phyloP scores from a whole-genome alignment of 2,113 vertebrate species.

The Thermophis baileyi region DNA sequence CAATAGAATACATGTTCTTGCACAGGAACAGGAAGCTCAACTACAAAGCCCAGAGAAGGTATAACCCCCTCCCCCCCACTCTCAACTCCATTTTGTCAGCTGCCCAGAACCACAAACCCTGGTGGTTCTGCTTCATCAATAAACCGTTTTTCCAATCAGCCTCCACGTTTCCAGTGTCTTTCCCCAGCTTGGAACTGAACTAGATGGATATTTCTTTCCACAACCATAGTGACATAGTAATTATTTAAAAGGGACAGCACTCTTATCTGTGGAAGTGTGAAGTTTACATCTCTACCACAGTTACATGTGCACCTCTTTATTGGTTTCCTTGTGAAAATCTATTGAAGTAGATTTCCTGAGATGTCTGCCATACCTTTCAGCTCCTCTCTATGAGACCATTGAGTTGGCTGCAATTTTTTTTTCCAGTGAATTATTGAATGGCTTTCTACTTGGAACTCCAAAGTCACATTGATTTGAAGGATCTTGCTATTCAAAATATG shows the following conservation, averaged over 20 bases:
- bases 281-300: not conserved
- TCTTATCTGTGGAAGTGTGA: not conserved
- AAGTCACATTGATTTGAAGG: not conserved
- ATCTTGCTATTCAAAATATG: not conserved
- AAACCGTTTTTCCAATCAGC: too few relatives aligned
- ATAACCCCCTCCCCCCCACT: too few relatives aligned
- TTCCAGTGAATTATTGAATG: not conserved
- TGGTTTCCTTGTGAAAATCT: not conserved
- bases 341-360: not conserved
- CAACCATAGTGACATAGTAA: not conserved
- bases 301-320: not conserved
- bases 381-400: not conserved
- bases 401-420: not conserved
- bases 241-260: not conserved
- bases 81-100: too few relatives aligned
- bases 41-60: too few relatives aligned
- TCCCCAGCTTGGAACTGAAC: too few relatives aligned
- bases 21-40: too few relatives aligned
- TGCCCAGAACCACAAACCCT: too few relatives aligned
- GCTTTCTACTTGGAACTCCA: not conserved
- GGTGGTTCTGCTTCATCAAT: too few relatives aligned
- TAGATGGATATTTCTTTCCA: too few relatives aligned
- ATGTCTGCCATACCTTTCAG: not conserved
- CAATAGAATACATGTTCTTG: too few relatives aligned
- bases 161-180: too few relatives aligned